A percentile compares a stretch with the other conserved stretches of the same genome.
These are phyloP conservation scores for Nanger granti DNA, from an alignment of 2,113 vertebrate species.

Conservation along the genomic window DNA sequence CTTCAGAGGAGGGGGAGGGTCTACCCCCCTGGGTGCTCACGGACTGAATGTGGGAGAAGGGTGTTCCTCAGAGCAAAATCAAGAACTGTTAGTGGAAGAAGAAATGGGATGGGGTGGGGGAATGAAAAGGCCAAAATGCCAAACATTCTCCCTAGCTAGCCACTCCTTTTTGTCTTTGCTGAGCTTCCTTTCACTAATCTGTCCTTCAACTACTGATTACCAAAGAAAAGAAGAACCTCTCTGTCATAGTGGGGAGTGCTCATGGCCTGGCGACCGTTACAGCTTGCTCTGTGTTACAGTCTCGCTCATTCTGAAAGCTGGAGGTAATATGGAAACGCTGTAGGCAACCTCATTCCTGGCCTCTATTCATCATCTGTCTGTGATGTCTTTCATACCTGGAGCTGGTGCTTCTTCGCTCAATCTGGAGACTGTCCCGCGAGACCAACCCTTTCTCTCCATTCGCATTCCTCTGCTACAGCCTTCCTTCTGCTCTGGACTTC, in stretches of 20 bases:
- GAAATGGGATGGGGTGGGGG: neutral
- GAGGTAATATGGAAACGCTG: neutral
- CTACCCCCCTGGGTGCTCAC: neutral
- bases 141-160: neutral
- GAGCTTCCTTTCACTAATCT: neutral
- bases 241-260: neutral
- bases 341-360: neutral
- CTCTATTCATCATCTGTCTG: neutral
- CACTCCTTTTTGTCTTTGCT: neutral
- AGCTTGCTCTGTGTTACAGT: neutral
- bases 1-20: neutral
- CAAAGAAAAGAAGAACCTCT: neutral
- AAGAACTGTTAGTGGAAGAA: neutral
- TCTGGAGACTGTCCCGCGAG: neutral
- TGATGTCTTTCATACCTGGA: neutral
- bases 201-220: neutral
- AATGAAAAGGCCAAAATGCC: neutral
- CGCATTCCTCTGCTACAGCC: neutral
- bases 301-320: neutral
- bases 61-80: neutral
- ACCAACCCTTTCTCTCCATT: neutral
- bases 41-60: neutral
- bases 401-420: neutral
- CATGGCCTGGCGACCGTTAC: fast-evolving
- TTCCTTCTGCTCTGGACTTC: constrained; percentile 20